Percentiles rank a stretch among this genome's conserved stretches.
Conservation (phyloP, 2,113 vertebrate species). For the Festucalex cinctus region DNA sequence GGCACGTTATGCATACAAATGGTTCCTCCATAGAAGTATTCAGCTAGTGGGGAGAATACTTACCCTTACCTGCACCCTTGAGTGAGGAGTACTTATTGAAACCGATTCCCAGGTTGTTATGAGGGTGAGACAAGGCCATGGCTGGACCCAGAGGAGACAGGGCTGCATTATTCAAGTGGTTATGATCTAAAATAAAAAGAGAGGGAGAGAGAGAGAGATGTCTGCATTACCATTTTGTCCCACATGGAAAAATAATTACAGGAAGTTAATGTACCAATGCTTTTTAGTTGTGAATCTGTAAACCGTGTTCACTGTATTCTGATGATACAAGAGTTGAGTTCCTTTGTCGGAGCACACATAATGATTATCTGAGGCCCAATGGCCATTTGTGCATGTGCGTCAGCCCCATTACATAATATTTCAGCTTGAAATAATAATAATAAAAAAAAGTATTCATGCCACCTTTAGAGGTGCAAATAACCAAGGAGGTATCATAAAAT, state of each 20-base stretch:
- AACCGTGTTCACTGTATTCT: neutral
- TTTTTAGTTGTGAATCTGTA: neutral
- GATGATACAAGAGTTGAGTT: neutral
- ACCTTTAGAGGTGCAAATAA: slow-evolving; percentile 15
- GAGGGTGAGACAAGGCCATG: slow-evolving; percentile 74
- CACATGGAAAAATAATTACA: neutral
- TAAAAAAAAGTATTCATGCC: slow-evolving; percentile 5
- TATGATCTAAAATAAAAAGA: slow-evolving; percentile 59
- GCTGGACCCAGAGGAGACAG: slow-evolving; percentile 69
- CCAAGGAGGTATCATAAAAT: neutral
- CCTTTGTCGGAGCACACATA: neutral
- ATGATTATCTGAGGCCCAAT: slow-evolving; percentile 11
- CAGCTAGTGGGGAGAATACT: slow-evolving; percentile 33
- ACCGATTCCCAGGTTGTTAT: slow-evolving; percentile 74
- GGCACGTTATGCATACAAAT: neutral
- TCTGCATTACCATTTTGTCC: neutral
- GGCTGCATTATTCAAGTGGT: slow-evolving; percentile 73
- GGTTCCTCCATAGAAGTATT: neutral
- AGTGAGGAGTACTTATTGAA: slow-evolving; percentile 77
- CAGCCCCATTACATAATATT: slow-evolving; percentile 20
- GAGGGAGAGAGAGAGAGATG: slow-evolving; percentile 4
- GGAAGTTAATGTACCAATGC: neutral
- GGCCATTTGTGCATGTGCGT: slow-evolving; percentile 15
- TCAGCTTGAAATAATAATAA: slow-evolving; percentile 6
- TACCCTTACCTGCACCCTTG: slow-evolving; percentile 74